A percentile compares a stretch with the other conserved stretches of the same genome.
Conservation (phyloP, 2,797 vertebrate genomes). For the Babyrousa celebensis region DNA sequence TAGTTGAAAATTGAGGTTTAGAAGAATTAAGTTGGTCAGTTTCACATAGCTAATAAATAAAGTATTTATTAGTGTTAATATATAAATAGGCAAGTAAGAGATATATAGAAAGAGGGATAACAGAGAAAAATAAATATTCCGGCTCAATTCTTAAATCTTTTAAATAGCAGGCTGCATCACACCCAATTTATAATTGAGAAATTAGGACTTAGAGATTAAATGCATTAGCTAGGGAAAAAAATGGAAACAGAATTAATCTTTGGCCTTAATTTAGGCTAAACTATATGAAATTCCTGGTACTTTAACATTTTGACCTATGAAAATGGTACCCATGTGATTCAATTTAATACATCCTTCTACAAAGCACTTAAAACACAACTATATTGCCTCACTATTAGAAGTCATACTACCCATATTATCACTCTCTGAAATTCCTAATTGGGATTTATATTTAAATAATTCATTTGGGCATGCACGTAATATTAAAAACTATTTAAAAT, state of each 20-base stretch:
- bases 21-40: conserved; percentile 11
- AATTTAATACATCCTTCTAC: neutral
- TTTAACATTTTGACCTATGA: conserved; percentile 39
- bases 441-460: conserved; percentile 44
- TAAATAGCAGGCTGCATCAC: conserved; percentile 15
- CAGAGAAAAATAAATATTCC: conserved; percentile 15
- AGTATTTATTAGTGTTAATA: neutral
- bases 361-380: conserved; percentile 51
- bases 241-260: conserved; percentile 47
- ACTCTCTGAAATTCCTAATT: conserved; percentile 49
- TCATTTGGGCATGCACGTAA: neutral
- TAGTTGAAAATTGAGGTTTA: conserved; percentile 3
- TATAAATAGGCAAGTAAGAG: neutral
- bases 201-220: conserved; percentile 32
- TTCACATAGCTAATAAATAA: conserved; percentile 38
- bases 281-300: conserved; percentile 58
- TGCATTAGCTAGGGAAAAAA: neutral
- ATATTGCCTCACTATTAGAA: conserved; percentile 33
- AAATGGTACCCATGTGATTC: conserved; percentile 24
- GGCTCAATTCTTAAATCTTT: neutral
- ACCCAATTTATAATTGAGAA: conserved; percentile 12
- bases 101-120: neutral
- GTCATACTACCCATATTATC: neutral
- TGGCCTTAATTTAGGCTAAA: conserved; percentile 42
- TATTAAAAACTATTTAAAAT: conserved; percentile 62